These are phyloP conservation scores for Xiphydria camelus DNA, from an alignment of 2,888 invertebrate species.

Conservation along the genomic window DNA sequence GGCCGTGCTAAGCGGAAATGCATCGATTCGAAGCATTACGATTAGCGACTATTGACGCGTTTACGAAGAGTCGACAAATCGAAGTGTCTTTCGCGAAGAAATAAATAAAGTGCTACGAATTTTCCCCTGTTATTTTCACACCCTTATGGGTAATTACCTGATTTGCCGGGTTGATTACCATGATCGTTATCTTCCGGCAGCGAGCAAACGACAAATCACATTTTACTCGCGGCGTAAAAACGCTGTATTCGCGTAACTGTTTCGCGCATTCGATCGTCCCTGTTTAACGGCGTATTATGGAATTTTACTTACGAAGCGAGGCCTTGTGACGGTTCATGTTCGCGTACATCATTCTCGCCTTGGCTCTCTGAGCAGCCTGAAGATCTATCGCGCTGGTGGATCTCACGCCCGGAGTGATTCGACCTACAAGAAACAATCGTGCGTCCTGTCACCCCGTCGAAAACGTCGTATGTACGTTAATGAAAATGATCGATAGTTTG, in stretches of 20 bases:
- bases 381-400: constrained; percentile 94
- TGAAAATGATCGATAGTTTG: too few relatives aligned
- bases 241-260: too few relatives aligned
- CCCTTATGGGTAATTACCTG: constrained; percentile 28
- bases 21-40: constrained; percentile 8
- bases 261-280: too few relatives aligned
- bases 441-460: too few relatives aligned
- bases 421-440: constrained; percentile 29
- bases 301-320: constrained; percentile 71
- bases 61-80: too few relatives aligned
- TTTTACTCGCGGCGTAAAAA: too few relatives aligned
- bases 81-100: too few relatives aligned
- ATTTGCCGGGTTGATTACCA: constrained; percentile 33
- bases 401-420: constrained; percentile 58
- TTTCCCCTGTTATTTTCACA: neutral
- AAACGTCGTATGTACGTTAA: too few relatives aligned
- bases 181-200: constrained; percentile 41
- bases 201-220: constrained; percentile 6
- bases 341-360: constrained; percentile 81
- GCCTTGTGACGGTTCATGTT: constrained; percentile 78
- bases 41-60: too few relatives aligned
- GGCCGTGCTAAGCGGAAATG: constrained; percentile 65
- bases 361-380: constrained; percentile 86
- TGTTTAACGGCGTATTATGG: constrained; percentile 7
- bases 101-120: neutral